These are phyloP conservation scores for Trissonchulus sp. DNA, from an alignment of 2,888 invertebrate genomes.

Conservation along the genomic window DNA sequence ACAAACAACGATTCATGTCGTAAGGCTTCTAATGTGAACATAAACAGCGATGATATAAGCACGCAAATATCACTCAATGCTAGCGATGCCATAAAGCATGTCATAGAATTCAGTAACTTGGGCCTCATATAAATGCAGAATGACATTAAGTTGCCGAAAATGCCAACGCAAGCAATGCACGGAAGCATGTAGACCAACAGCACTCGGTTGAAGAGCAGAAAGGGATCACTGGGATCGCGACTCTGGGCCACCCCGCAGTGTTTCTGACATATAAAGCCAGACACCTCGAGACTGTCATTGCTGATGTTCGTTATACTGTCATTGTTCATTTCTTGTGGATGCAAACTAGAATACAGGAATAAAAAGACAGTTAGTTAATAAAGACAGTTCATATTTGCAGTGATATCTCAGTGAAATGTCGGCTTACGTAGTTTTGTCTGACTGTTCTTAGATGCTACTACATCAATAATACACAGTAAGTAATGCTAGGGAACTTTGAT, in stretches of 20 bases:
- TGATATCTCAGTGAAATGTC: too few relatives aligned
- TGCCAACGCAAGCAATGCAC: conserved; percentile 44
- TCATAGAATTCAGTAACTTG: conserved; percentile 46
- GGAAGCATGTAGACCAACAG: conserved; percentile 47
- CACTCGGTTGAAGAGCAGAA: conserved; percentile 28
- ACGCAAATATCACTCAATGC: conserved; percentile 24
- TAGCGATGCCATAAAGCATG: conserved; percentile 38
- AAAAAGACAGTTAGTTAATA: too few relatives aligned
- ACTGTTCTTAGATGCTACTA: too few relatives aligned
- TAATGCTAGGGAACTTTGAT: too few relatives aligned
- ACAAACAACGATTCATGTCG: conserved; percentile 1
- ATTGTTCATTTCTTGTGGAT: too few relatives aligned
- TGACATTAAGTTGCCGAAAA: conserved; percentile 45
- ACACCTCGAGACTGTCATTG: too few relatives aligned
- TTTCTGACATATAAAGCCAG: neutral
- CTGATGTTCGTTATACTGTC: too few relatives aligned
- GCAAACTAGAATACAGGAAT: too few relatives aligned
- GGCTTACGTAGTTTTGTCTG: too few relatives aligned
- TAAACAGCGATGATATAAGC: conserved; percentile 36
- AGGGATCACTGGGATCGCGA: conserved; percentile 5
- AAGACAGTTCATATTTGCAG: too few relatives aligned
- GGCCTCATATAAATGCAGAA: conserved; percentile 45
- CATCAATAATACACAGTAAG: too few relatives aligned
- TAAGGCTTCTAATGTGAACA: conserved; percentile 30
- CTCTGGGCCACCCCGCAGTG: conserved; percentile 20